These are phyloP conservation scores for Lethrus apterus DNA, from an alignment of 1,140 invertebrate genomes.

Conservation along the genomic window DNA sequence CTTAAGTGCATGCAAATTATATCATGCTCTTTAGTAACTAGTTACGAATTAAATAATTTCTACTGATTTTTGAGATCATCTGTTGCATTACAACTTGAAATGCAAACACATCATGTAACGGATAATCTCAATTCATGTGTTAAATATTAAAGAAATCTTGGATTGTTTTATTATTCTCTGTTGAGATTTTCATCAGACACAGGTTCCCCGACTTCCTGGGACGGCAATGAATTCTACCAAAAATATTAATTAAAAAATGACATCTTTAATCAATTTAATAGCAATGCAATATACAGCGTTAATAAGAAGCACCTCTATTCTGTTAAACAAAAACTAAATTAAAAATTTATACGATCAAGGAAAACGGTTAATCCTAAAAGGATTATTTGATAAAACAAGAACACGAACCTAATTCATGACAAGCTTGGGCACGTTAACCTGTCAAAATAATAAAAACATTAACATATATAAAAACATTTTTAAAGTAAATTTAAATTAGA, in stretches of 20 bases:
- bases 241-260: slow-evolving; percentile 19
- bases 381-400: no score
- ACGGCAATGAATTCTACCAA: slow-evolving; percentile 58
- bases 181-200: slow-evolving; percentile 64
- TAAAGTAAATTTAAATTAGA: no score
- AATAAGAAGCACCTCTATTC: background rate
- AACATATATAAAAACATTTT: no score
- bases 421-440: no score
- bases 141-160: slow-evolving; percentile 24
- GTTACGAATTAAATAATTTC: background rate
- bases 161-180: slow-evolving; percentile 51
- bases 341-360: no score
- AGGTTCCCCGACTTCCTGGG: slow-evolving; percentile 47
- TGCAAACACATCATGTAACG: background rate
- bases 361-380: no score
- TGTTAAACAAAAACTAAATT: no score
- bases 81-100: background rate
- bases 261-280: slow-evolving; percentile 3
- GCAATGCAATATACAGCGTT: slow-evolving; percentile 4
- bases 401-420: no score
- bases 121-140: background rate
- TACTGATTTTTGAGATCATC: background rate
- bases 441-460: no score
- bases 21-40: background rate
- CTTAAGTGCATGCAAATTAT: no score